Percentiles rank a stretch among this genome's conserved stretches.
phyloP scores from a whole-genome alignment of 2,113 vertebrate genomes.

The Prunella himalayana region DNA sequence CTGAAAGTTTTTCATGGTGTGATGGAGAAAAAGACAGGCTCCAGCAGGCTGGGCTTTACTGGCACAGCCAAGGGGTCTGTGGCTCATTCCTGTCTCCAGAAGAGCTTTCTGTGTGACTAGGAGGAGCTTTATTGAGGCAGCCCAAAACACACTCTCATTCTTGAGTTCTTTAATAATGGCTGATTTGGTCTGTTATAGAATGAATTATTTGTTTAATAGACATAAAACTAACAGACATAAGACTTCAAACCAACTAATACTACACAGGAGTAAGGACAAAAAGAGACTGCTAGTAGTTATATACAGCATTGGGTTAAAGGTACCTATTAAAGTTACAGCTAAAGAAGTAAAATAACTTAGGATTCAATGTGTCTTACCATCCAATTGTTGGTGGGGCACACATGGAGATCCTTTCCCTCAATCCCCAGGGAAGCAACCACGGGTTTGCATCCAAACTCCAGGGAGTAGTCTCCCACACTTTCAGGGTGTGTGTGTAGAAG shows the following conservation, averaged over 20 bases:
- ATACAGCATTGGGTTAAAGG: not conserved
- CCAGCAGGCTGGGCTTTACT: not conserved
- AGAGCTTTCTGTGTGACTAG: not conserved
- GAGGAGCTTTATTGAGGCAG: not conserved
- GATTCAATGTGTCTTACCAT: not conserved
- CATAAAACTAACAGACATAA: not conserved
- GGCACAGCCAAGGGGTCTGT: not conserved
- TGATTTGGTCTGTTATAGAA: no score
- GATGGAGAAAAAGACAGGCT: not conserved
- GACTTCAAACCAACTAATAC: not conserved
- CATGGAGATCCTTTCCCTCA: not conserved
- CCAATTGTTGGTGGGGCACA: not conserved
- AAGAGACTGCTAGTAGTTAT: not conserved
- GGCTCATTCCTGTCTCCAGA: not conserved
- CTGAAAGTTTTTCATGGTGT: not conserved
- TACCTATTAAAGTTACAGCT: not conserved
- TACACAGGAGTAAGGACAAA: not conserved
- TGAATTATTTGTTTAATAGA: not conserved
- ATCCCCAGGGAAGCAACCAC: no score
- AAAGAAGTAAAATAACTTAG: not conserved
- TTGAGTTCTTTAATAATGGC: not conserved
- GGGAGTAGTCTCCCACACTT: not conserved
- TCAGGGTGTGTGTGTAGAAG: not conserved
- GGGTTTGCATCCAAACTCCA: not conserved
- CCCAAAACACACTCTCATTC: not conserved